Evolutionary conservation across 1,140 invertebrate species (phyloP).

Genomic region (Helicorthomorpha holstii): DNA sequence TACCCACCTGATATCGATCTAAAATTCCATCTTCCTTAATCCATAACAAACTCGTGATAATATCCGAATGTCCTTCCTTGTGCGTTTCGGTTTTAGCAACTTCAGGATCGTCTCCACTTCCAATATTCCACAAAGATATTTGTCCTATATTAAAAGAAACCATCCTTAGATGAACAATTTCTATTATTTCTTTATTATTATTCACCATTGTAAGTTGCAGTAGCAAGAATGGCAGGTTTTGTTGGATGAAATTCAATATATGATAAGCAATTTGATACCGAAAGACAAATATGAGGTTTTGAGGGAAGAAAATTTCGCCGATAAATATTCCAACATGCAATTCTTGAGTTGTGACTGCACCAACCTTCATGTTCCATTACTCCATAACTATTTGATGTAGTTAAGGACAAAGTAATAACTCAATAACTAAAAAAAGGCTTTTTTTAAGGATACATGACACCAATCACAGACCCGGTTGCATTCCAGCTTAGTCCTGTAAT

Average conservation of each 20-base stretch:
- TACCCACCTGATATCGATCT: no score
- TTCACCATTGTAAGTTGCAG: background rate
- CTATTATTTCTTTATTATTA: no score
- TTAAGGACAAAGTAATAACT: background rate
- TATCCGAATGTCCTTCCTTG: no score
- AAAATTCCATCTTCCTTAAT: no score
- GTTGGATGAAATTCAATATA: background rate
- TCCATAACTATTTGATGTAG: background rate
- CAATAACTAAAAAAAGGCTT: background rate
- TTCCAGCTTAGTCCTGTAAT: background rate
- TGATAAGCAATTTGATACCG: background rate
- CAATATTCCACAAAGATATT: no score
- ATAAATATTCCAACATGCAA: background rate
- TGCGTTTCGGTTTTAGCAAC: no score
- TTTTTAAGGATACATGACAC: background rate
- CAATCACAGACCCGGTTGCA: background rate
- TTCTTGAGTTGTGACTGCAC: background rate
- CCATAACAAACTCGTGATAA: no score
- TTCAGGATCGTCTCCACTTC: no score
- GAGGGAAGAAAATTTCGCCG: background rate
- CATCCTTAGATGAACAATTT: no score
- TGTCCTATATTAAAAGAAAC: no score
- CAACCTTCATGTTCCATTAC: background rate
- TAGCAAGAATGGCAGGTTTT: background rate
- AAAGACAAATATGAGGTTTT: background rate